phyloP scores from a whole-genome alignment of 1,140 invertebrate genomes.

The Delia radicum region DNA sequence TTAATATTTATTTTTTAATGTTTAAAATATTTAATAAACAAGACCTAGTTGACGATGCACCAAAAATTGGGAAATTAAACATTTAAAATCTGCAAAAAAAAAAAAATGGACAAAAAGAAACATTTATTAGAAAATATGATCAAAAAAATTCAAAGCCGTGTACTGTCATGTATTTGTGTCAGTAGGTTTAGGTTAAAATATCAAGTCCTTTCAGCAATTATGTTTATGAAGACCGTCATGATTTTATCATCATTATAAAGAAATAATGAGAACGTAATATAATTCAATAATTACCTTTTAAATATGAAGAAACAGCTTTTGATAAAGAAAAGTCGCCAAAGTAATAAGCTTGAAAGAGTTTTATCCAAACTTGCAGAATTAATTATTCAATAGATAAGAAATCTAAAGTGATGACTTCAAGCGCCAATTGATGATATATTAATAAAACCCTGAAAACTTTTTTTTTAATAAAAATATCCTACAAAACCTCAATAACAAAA shows the following conservation, averaged over 20 bases:
- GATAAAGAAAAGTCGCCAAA: no score
- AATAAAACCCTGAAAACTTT: not conserved
- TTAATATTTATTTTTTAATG: no score
- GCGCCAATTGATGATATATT: no score
- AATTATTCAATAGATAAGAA: no score
- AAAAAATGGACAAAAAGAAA: not conserved
- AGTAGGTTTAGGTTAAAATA: constrained; percentile 24
- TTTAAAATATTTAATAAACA: no score
- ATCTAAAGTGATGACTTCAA: no score
- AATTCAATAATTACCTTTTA: not conserved
- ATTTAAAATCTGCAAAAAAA: not conserved
- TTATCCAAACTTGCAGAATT: not conserved
- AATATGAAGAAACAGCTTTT: constrained; percentile 6
- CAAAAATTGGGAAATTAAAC: no score
- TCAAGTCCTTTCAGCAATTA: constrained; percentile 60
- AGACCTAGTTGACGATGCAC: no score
- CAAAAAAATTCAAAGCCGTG: not conserved
- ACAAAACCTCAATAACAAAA: no score
- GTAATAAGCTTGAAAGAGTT: no score
- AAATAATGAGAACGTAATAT: not conserved
- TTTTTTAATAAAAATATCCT: no score
- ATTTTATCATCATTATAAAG: constrained; percentile 49
- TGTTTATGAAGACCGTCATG: constrained; percentile 67
- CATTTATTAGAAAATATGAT: not conserved
- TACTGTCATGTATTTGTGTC: not conserved